A percentile compares a stretch with the other conserved stretches of the same genome.
Conservation (phyloP, 2,797 vertebrate genomes). For the Tokudaia tokunoshimensis region DNA sequence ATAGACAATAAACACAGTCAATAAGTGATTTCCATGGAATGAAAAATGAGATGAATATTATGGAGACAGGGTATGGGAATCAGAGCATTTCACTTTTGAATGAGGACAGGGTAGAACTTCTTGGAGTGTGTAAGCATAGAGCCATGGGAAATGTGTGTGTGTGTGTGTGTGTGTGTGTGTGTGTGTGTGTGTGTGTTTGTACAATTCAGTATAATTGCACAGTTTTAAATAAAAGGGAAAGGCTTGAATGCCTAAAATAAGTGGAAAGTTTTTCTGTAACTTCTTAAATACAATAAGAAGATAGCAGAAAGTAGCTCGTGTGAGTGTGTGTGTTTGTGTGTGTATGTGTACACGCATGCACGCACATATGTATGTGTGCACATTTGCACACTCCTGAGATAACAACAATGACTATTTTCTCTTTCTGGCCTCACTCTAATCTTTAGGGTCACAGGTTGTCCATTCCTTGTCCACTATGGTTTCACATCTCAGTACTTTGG, state of each 20-base stretch:
- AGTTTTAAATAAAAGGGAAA: slow-evolving; percentile 47
- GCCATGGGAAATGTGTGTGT: background rate
- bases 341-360: background rate
- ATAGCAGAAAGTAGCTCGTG: background rate
- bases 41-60: background rate
- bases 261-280: slow-evolving; percentile 18
- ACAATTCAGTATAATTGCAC: background rate
- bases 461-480: background rate
- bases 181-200: background rate
- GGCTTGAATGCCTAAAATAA: slow-evolving; percentile 33
- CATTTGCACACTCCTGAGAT: background rate
- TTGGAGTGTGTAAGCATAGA: background rate
- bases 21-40: background rate
- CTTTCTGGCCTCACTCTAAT: slow-evolving; percentile 40
- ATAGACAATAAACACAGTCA: background rate
- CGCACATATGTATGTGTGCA: background rate
- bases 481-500: background rate
- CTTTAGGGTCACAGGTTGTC: slow-evolving; percentile 37
- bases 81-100: background rate
- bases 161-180: background rate
- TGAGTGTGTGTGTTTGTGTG: background rate
- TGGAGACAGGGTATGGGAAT: no score
- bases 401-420: background rate
- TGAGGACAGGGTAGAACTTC: background rate
- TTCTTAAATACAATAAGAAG: slow-evolving; percentile 37